phyloP scores from a whole-genome alignment of 2,888 invertebrate species.

The Sceliomorpha sp. region DNA sequence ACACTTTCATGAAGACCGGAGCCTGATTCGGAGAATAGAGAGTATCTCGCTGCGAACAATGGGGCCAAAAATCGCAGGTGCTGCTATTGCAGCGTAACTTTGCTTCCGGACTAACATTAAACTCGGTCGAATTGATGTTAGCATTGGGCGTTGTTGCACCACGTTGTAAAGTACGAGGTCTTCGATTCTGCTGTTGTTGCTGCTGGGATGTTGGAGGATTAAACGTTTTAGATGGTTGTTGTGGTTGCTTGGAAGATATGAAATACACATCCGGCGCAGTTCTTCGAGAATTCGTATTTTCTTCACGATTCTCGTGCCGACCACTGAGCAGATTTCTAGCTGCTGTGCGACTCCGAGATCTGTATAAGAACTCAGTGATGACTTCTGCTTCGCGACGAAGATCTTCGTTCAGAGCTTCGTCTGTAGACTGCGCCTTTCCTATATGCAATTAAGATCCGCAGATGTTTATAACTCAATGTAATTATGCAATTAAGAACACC shows the following conservation, averaged over 20 bases:
- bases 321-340: slow-evolving; percentile 81
- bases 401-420: slow-evolving; percentile 79
- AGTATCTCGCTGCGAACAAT: slow-evolving; percentile 81
- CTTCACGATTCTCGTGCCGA: slow-evolving; percentile 74
- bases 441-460: slow-evolving; percentile 39
- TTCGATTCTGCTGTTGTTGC: slow-evolving; percentile 73
- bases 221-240: slow-evolving; percentile 57
- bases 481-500: no score
- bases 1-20: slow-evolving; percentile 79
- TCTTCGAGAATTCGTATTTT: slow-evolving; percentile 64
- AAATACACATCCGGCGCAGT: slow-evolving; percentile 69
- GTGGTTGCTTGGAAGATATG: slow-evolving; percentile 71
- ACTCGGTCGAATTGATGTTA: slow-evolving; percentile 63
- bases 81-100: slow-evolving; percentile 81
- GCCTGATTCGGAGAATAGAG: slow-evolving; percentile 70
- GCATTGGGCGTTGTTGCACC: slow-evolving; percentile 81
- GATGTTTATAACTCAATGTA: no score
- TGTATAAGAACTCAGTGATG: slow-evolving; percentile 83
- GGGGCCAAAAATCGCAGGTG: slow-evolving; percentile 85
- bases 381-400: slow-evolving; percentile 82
- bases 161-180: slow-evolving; percentile 79
- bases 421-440: slow-evolving; percentile 78
- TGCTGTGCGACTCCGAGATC: slow-evolving; percentile 81
- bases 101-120: slow-evolving; percentile 68
- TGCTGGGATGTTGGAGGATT: slow-evolving; percentile 61